phyloP scores from a whole-genome alignment of 2,888 invertebrate genomes.

The Plebejus melissa region DNA sequence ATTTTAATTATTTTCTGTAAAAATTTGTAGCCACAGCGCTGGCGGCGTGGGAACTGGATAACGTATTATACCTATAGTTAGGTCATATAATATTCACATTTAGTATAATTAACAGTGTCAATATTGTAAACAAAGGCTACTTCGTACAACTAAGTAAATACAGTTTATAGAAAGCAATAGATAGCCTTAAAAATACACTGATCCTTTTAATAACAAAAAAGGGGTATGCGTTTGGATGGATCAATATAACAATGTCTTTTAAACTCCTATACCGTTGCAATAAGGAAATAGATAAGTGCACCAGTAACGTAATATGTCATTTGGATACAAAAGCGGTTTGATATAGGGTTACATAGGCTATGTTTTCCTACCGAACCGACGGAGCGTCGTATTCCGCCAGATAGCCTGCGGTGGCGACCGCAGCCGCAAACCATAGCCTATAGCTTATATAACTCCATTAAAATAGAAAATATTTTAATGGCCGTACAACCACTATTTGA shows the following conservation, averaged over 20 bases:
- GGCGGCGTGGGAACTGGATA: not conserved
- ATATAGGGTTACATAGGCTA: conserved; percentile 48
- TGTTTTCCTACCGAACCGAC: conserved; percentile 51
- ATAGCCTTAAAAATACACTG: too few relatives aligned
- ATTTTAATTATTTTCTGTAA: not conserved
- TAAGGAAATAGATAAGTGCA: conserved; percentile 4
- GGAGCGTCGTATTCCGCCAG: conserved; percentile 56
- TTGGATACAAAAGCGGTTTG: conserved; percentile 31
- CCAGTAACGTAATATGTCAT: not conserved
- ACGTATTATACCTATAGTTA: not conserved
- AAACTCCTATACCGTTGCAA: not conserved
- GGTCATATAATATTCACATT: not conserved
- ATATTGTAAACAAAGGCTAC: not conserved
- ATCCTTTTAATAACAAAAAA: too few relatives aligned
- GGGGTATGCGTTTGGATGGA: too few relatives aligned
- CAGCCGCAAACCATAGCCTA: conserved; percentile 58
- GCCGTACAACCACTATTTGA: not conserved
- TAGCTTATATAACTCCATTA: conserved; percentile 33
- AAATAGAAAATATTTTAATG: conserved; percentile 27
- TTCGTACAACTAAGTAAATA: not conserved
- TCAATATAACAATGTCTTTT: not conserved
- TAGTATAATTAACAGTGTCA: not conserved
- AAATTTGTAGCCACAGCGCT: not conserved
- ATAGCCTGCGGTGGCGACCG: conserved; percentile 59
- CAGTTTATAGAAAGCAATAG: too few relatives aligned